Evolutionary conservation across 2,888 invertebrate genomes (phyloP).

Genomic region (Nephrotoma flavescens): DNA sequence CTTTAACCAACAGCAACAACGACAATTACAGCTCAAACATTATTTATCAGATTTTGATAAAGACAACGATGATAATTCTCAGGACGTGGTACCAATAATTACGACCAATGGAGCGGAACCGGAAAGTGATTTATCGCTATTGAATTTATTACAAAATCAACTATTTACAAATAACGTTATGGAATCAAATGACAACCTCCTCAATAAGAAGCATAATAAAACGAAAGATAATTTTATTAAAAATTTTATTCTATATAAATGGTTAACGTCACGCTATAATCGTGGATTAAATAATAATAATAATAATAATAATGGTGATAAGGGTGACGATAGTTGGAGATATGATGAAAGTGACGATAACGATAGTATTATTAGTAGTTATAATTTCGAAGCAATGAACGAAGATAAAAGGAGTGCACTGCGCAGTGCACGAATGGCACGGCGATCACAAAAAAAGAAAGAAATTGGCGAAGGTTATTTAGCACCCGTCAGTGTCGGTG

Average conservation of each 20-base stretch:
- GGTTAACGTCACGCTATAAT: not conserved
- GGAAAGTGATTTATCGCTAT: not conserved
- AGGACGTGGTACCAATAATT: not conserved
- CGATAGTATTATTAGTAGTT: not conserved
- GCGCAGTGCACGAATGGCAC: not conserved
- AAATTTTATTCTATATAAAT: not conserved
- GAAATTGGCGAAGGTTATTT: slow-evolving; percentile 11
- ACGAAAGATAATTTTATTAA: not conserved
- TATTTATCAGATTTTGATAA: not conserved
- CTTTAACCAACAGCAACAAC: not conserved
- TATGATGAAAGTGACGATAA: not conserved
- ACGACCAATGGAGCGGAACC: not conserved
- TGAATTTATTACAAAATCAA: not conserved
- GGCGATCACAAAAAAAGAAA: slow-evolving; percentile 2
- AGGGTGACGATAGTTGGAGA: not conserved
- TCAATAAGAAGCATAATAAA: not conserved
- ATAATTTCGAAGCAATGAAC: not conserved
- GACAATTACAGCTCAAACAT: not conserved
- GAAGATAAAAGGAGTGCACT: slow-evolving; percentile 14
- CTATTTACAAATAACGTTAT: not conserved
- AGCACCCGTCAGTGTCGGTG: slow-evolving; percentile 31
- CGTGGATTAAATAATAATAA: not conserved
- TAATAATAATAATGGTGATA: not conserved
- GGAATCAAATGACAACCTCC: not conserved
- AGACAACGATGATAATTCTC: not conserved